Percentiles rank a stretch among this genome's conserved stretches.
phyloP scores from a whole-genome alignment of 1,140 invertebrate species.

The Bathynomus jamesi region DNA sequence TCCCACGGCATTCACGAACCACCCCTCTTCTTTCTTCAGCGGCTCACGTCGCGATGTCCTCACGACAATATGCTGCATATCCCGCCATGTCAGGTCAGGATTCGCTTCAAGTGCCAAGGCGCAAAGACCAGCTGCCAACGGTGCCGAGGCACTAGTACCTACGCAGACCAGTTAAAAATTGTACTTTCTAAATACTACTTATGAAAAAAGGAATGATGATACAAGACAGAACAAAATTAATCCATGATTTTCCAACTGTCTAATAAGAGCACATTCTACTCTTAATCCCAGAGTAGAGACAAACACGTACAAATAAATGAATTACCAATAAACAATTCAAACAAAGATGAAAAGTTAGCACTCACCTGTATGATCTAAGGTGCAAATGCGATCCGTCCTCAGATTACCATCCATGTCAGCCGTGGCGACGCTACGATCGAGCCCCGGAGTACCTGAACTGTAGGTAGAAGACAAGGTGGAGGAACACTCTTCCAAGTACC shows the following conservation, averaged over 20 bases:
- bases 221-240: no score
- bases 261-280: no score
- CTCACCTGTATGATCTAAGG: constrained; percentile 40
- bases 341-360: background rate
- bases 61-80: constrained; percentile 96
- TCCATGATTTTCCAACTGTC: no score
- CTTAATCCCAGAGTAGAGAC: background rate
- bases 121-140: constrained; percentile 88
- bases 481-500: constrained; percentile 97
- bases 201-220: no score
- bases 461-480: constrained; percentile 94
- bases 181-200: no score
- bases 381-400: constrained; percentile 59
- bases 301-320: background rate
- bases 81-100: constrained; percentile 86
- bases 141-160: constrained; percentile 89
- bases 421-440: constrained; percentile 87
- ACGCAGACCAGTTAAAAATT: no score
- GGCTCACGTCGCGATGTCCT: constrained; percentile 74
- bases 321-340: background rate
- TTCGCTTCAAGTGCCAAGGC: constrained; percentile 92
- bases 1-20: constrained; percentile 69
- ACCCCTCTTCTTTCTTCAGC: constrained; percentile 74
- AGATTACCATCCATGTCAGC: constrained; percentile 88
- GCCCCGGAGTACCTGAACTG: constrained; percentile 86